Evolutionary conservation across 2,113 vertebrate genomes (phyloP).

Genomic region (Prochilodus magdalenae): DNA sequence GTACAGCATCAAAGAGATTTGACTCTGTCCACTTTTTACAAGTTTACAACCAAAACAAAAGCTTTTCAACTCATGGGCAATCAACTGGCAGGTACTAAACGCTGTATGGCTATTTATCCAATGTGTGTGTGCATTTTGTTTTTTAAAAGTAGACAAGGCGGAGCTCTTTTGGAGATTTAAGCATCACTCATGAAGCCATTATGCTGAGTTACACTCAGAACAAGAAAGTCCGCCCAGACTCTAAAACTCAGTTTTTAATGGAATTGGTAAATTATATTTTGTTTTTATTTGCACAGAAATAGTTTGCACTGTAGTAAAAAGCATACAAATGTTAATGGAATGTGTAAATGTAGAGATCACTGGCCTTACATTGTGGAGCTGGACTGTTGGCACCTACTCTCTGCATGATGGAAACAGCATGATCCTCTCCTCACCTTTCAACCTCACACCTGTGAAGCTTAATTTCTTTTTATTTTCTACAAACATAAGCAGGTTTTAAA

Average conservation of each 20-base stretch:
- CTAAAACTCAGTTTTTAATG: conserved; percentile 15
- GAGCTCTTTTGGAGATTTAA: conserved; percentile 19
- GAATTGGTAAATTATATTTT: conserved; percentile 44
- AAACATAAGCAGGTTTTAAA: conserved; percentile 6
- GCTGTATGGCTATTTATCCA: neutral
- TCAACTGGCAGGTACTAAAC: conserved; percentile 21
- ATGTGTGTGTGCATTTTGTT: conserved; percentile 14
- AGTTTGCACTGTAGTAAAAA: conserved; percentile 72
- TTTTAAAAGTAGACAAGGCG: neutral
- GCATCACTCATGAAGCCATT: conserved; percentile 33
- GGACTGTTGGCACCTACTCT: conserved; percentile 25
- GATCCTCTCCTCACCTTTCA: conserved; percentile 24
- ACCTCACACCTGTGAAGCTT: conserved; percentile 8
- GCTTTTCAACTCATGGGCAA: conserved; percentile 28
- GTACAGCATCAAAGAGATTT: conserved; percentile 18
- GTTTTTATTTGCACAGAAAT: conserved; percentile 71
- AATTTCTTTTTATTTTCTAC: neutral
- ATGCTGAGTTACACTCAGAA: conserved; percentile 6
- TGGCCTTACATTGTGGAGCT: conserved; percentile 8
- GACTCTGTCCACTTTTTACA: conserved; percentile 36
- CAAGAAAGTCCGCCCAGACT: neutral
- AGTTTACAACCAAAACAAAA: conserved; percentile 52
- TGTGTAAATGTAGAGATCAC: conserved; percentile 41
- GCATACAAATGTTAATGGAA: conserved; percentile 62
- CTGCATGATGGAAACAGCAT: conserved; percentile 38